These are phyloP conservation scores for Pocillopora damicornis DNA, from an alignment of 64 coral and sea anemone species.

Conservation along the genomic window DNA sequence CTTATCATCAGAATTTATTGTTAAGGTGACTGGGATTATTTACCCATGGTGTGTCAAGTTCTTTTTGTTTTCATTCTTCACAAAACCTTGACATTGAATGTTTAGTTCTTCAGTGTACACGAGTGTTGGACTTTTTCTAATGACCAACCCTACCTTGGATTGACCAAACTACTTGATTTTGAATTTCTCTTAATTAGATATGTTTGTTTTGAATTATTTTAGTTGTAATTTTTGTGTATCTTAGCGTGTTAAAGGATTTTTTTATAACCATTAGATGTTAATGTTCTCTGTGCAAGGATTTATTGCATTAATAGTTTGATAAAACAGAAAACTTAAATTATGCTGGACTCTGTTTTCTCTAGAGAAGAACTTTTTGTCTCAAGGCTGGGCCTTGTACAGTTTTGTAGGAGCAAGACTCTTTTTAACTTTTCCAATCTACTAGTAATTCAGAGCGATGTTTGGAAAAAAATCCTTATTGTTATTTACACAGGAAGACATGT, in stretches of 20 bases:
- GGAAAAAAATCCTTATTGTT: not conserved
- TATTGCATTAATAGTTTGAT: not conserved
- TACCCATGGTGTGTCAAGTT: too few relatives aligned
- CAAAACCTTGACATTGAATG: too few relatives aligned
- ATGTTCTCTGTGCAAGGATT: not conserved
- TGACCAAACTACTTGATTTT: not conserved
- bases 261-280: not conserved
- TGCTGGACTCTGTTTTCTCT: not conserved
- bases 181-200: not conserved
- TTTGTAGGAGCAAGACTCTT: slow-evolving; percentile 3
- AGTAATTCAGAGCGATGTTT: not conserved
- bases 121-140: not conserved
- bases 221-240: slow-evolving; percentile 13
- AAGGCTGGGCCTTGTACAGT: slow-evolving; percentile 17
- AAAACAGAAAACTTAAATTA: not conserved
- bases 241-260: not conserved
- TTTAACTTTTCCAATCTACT: not conserved
- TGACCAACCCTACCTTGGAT: not conserved
- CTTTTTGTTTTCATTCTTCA: too few relatives aligned
- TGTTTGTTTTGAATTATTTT: slow-evolving; percentile 43
- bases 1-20: too few relatives aligned
- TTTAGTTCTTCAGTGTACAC: too few relatives aligned
- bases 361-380: not conserved
- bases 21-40: too few relatives aligned
- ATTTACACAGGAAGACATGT: not conserved